Evolutionary conservation across 1,140 invertebrate genomes (phyloP).

Genomic region (Trichogramma pretiosum): DNA sequence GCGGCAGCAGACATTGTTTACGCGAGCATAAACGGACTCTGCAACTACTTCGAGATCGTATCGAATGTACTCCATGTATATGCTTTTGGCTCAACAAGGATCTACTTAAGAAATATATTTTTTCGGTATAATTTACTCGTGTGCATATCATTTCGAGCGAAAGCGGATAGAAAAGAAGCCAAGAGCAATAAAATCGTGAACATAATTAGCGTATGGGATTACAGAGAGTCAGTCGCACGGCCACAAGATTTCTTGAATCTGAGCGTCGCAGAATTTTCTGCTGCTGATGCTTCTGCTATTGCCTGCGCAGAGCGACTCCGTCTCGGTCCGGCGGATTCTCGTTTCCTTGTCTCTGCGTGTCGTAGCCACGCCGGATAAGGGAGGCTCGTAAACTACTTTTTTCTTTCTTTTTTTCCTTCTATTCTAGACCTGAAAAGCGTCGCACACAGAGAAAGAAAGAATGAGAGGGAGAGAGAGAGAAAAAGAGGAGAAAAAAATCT

Average conservation of each 20-base stretch:
- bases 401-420: not conserved
- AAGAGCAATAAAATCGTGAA: slow-evolving; percentile 38
- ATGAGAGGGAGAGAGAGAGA: no score
- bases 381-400: slow-evolving; percentile 14
- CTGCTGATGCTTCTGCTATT: slow-evolving; percentile 3
- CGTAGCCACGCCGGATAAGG: slow-evolving; percentile 15
- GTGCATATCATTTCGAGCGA: not conserved
- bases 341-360: not conserved
- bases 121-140: no score
- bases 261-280: slow-evolving; percentile 14
- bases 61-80: not conserved
- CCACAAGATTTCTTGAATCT: slow-evolving; percentile 3
- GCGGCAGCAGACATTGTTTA: slow-evolving; percentile 17
- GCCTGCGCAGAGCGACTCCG: not conserved
- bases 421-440: not conserved
- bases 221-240: slow-evolving; percentile 6
- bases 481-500: slow-evolving; percentile 11
- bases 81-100: no score
- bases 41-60: not conserved
- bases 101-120: no score
- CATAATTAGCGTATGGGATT: slow-evolving; percentile 38
- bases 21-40: slow-evolving; percentile 13
- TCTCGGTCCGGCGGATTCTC: not conserved
- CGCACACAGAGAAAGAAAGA: not conserved
- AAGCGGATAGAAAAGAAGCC: slow-evolving; percentile 23